phyloP scores from a whole-genome alignment of 1,140 invertebrate species.

The Megalonaias nervosa region DNA sequence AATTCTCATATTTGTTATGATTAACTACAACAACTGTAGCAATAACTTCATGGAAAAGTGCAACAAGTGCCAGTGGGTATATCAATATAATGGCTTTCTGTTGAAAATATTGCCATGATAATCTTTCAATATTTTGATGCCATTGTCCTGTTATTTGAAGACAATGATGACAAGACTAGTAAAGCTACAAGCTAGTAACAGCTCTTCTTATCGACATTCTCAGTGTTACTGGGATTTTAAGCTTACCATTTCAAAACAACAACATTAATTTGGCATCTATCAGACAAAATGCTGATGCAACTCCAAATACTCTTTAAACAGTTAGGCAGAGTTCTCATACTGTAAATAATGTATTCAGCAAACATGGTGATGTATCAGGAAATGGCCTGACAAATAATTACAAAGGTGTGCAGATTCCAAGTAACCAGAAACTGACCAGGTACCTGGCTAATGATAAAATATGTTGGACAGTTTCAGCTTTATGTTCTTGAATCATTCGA shows the following conservation, averaged over 20 bases:
- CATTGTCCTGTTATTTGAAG: background rate
- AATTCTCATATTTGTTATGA: conserved; percentile 3
- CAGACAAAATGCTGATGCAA: background rate
- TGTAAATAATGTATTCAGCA: background rate
- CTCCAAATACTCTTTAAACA: background rate
- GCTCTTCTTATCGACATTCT: background rate
- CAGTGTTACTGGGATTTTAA: background rate
- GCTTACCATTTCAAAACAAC: background rate
- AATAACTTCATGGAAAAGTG: background rate
- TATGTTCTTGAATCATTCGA: too few relatives aligned
- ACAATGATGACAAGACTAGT: background rate
- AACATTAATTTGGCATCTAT: background rate
- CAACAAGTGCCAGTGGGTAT: background rate
- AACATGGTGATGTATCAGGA: too few relatives aligned
- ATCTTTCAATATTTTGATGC: background rate
- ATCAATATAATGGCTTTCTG: background rate
- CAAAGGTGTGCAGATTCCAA: too few relatives aligned
- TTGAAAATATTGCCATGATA: conserved; percentile 2
- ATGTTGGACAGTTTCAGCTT: too few relatives aligned
- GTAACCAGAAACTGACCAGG: too few relatives aligned
- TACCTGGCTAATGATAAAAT: too few relatives aligned
- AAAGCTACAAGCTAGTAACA: conserved; percentile 1
- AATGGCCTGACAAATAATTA: too few relatives aligned
- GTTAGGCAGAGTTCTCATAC: background rate
- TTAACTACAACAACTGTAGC: conserved; percentile 1